Conservation (phyloP, 2,888 invertebrate species). For the Dasypogon diadema region DNA sequence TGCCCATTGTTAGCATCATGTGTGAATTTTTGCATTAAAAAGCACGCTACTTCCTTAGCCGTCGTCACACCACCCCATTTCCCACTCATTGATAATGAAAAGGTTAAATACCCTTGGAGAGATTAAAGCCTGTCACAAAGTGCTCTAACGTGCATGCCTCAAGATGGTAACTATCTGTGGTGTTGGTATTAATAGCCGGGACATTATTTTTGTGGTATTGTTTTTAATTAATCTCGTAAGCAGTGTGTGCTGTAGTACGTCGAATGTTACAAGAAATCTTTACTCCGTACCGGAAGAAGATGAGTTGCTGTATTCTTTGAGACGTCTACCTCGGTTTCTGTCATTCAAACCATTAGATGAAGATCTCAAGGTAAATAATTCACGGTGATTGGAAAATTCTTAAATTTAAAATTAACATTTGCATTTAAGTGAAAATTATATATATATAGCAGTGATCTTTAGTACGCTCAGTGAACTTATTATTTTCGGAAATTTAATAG, state of each 20-base stretch:
- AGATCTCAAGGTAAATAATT: conserved; percentile 45
- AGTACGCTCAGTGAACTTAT: too few species aligned
- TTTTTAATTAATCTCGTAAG: not conserved
- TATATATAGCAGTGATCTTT: too few species aligned
- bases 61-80: not conserved
- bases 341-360: conserved; percentile 50
- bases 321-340: conserved; percentile 43
- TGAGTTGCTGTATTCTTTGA: conserved; percentile 28
- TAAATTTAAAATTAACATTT: too few species aligned
- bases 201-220: too few species aligned
- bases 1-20: conserved; percentile 20
- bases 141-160: not conserved
- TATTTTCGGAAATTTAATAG: not conserved
- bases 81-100: not conserved
- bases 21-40: conserved; percentile 11
- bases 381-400: not conserved
- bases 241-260: not conserved
- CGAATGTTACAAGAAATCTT: conserved; percentile 2
- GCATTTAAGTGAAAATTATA: too few species aligned
- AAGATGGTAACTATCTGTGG: conserved; percentile 16
- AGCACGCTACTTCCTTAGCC: not conserved
- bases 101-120: not conserved
- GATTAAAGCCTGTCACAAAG: not conserved
- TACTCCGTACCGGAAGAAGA: not conserved
- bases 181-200: too few species aligned